Evolutionary conservation across 2,797 vertebrate species (phyloP).

Genomic region (Tokudaia muenninki): DNA sequence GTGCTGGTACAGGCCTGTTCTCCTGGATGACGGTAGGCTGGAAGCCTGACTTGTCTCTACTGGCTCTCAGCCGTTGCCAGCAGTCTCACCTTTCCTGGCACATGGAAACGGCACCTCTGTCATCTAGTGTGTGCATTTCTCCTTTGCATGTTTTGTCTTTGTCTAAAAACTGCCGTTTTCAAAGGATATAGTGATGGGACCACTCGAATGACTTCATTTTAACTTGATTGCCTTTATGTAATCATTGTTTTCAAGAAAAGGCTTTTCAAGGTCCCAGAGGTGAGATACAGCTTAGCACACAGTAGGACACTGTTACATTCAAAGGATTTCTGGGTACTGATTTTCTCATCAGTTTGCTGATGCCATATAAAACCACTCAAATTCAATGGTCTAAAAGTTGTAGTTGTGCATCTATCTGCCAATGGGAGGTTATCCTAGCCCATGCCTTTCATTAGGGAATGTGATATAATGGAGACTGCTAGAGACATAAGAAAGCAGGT

Average conservation of each 20-base stretch:
- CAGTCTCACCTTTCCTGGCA: neutral
- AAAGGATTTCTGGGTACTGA: neutral
- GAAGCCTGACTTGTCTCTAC: neutral
- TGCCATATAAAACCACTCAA: neutral
- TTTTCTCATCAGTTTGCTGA: neutral
- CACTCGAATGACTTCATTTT: neutral
- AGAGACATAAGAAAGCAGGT: neutral
- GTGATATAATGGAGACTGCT: neutral
- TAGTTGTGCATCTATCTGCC: neutral
- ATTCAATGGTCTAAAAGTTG: neutral
- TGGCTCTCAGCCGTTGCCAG: neutral
- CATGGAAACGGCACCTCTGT: neutral
- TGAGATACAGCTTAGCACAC: neutral
- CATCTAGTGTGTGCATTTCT: neutral
- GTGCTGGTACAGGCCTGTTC: neutral
- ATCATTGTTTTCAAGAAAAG: neutral
- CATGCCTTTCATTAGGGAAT: neutral
- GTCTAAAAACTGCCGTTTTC: neutral
- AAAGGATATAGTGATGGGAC: neutral
- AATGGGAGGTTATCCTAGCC: neutral
- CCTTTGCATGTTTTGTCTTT: neutral
- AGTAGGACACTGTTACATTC: neutral
- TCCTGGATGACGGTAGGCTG: neutral
- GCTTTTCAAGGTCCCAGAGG: neutral
- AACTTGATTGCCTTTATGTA: neutral